These are phyloP conservation scores for Propithecus coquereli DNA, from an alignment of 2,113 vertebrate genomes.

Conservation along the genomic window DNA sequence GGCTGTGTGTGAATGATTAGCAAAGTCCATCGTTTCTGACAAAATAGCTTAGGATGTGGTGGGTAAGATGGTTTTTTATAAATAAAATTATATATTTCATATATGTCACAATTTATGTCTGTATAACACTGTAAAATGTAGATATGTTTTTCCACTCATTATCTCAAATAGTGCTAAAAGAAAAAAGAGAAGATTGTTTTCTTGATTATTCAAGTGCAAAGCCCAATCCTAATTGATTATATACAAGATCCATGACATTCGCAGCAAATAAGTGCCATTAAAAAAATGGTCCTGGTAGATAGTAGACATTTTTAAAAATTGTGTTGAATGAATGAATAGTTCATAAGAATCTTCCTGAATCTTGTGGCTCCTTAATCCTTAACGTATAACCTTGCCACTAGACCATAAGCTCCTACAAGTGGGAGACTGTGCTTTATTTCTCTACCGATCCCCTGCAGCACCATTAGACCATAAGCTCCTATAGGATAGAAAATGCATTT, in stretches of 20 bases:
- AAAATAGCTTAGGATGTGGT: background rate
- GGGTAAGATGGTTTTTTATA: background rate
- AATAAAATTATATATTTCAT: background rate
- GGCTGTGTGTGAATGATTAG: background rate
- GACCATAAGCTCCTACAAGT: background rate
- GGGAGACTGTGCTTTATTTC: background rate
- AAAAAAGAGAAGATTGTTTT: background rate
- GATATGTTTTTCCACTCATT: background rate
- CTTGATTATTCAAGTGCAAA: background rate
- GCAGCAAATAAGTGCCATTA: background rate
- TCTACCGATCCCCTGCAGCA: background rate
- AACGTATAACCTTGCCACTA: background rate
- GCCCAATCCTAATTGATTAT: background rate
- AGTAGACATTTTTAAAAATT: background rate
- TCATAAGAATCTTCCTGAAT: background rate
- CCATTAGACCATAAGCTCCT: background rate
- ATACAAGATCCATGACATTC: background rate
- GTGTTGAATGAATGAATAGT: background rate
- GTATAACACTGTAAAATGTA: background rate
- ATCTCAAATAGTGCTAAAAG: conserved; percentile 8
- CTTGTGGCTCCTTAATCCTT: background rate
- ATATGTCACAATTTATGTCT: background rate
- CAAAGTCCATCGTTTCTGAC: background rate
- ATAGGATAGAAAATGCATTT: background rate
- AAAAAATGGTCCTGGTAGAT: background rate